These are phyloP conservation scores for Cisticola juncidis DNA, from an alignment of 2,113 vertebrate genomes.

Conservation along the genomic window DNA sequence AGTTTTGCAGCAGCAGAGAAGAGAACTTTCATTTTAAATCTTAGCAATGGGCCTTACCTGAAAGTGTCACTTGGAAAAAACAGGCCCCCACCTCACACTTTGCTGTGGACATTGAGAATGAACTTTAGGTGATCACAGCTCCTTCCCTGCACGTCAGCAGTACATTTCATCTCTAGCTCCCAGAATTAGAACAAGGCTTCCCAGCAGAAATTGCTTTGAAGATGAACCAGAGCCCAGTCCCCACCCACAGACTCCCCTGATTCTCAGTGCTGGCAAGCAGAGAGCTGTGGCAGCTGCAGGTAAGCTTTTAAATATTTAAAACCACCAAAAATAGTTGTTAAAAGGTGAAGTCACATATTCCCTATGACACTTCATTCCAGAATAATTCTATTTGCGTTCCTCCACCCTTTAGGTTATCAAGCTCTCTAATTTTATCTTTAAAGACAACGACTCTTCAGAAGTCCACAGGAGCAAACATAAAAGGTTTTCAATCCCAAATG, in stretches of 20 bases:
- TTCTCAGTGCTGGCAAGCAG: not conserved
- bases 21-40: not conserved
- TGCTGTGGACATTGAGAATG: not conserved
- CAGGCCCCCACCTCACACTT: not conserved
- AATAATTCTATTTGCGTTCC: conserved; percentile 14
- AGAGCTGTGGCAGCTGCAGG: conserved; percentile 10
- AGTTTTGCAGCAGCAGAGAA: not conserved
- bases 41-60: not conserved
- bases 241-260: not conserved
- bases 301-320: conserved; percentile 38
- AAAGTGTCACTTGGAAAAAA: not conserved
- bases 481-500: not conserved
- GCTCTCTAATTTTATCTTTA: conserved; percentile 44
- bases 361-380: not conserved
- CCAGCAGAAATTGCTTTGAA: conserved; percentile 30
- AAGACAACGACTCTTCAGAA: not conserved
- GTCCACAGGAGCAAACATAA: not conserved
- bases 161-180: not conserved
- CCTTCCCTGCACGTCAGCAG: not conserved
- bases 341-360: conserved; percentile 10
- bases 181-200: not conserved
- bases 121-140: not conserved
- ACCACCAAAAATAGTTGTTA: not conserved
- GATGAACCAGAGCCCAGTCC: conserved; percentile 3
- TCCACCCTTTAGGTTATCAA: not conserved